Evolutionary conservation across 23 tunicate species (phyloP).

Genomic region (Trididemnum nubilum): DNA sequence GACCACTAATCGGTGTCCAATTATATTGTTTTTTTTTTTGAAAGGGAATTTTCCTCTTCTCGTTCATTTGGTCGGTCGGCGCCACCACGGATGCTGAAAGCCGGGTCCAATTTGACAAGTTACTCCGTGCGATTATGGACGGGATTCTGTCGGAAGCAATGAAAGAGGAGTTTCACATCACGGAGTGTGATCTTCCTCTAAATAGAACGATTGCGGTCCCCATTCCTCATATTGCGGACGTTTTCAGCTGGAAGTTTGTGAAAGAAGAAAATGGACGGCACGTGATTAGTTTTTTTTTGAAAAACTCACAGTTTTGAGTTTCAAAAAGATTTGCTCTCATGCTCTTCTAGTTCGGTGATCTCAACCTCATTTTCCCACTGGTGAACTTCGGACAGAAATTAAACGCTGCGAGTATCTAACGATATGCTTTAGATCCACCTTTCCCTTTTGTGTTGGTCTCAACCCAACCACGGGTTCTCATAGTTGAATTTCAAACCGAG

Average conservation of each 20-base stretch:
- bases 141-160: constrained; percentile 87
- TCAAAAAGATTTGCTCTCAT: too few relatives aligned
- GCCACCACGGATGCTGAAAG: constrained; percentile 80
- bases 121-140: constrained; percentile 86
- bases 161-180: constrained; percentile 66
- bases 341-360: too few relatives aligned
- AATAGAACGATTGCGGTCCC: constrained; percentile 83
- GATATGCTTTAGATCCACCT: too few relatives aligned
- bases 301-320: not conserved
- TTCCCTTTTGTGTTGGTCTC: too few relatives aligned
- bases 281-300: too few relatives aligned
- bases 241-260: constrained; percentile 90
- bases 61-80: constrained; percentile 96
- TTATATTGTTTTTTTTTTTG: too few relatives aligned
- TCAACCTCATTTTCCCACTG: too few relatives aligned
- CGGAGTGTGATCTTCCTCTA: constrained; percentile 85
- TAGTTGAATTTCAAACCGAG: too few relatives aligned
- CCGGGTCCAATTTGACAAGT: constrained; percentile 74
- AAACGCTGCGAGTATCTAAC: too few relatives aligned
- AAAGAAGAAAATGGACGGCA: constrained; percentile 85
- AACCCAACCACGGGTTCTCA: too few relatives aligned
- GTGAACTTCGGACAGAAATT: too few relatives aligned
- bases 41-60: constrained; percentile 97
- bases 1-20: too few relatives aligned
- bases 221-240: constrained; percentile 76